These are phyloP conservation scores for Thecophora atra DNA, from an alignment of 2,888 invertebrate genomes.

Conservation along the genomic window DNA sequence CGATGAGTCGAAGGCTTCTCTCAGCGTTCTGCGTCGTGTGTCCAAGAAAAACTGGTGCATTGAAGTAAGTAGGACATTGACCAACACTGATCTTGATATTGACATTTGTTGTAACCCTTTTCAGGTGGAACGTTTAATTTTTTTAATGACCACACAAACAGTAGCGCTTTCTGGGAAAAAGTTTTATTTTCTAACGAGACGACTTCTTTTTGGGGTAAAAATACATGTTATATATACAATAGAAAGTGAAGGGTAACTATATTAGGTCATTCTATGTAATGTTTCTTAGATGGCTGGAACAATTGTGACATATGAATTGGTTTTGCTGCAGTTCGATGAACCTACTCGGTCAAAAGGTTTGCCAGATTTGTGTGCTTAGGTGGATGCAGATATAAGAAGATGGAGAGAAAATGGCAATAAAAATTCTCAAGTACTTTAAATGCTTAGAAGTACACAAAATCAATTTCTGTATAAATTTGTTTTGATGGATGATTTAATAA, in stretches of 20 bases:
- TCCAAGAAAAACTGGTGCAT: conserved; percentile 59
- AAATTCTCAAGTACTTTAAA: background rate
- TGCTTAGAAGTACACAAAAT: background rate
- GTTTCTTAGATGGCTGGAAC: conserved; percentile 70
- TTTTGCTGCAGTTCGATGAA: conserved; percentile 72
- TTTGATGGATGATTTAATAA: background rate
- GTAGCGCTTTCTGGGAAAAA: conserved; percentile 72
- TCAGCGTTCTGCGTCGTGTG: conserved; percentile 66
- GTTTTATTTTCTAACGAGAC: conserved; percentile 70
- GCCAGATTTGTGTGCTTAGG: conserved; percentile 55
- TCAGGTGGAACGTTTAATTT: conserved; percentile 70
- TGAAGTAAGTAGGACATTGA: conserved; percentile 49
- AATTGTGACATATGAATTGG: conserved; percentile 74
- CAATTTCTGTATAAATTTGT: background rate
- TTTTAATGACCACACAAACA: conserved; percentile 69
- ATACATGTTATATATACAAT: no score
- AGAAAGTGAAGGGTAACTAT: no score
- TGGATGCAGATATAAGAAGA: no score
- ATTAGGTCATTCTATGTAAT: background rate
- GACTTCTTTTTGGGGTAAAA: conserved; percentile 70
- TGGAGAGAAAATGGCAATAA: no score
- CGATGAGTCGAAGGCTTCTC: conserved; percentile 69
- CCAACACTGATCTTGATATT: background rate
- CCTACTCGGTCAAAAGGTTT: conserved; percentile 58
- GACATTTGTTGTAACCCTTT: background rate